A percentile compares a stretch with the other conserved stretches of the same genome.
Conservation (phyloP, 2,113 vertebrate species). For the Etheostoma spectabile region DNA sequence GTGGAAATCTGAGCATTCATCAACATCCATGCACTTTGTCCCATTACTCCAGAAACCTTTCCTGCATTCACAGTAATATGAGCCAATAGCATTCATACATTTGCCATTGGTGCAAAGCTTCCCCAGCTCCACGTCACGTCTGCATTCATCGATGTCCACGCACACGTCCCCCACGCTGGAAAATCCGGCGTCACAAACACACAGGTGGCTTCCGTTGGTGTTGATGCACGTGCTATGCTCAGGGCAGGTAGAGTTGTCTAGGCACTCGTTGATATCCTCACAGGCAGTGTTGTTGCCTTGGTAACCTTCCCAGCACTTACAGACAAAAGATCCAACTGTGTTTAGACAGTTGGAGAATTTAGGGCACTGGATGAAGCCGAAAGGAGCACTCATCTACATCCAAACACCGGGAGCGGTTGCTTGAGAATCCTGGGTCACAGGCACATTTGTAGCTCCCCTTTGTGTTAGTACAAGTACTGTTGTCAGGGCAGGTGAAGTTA, state of each 20-base stretch:
- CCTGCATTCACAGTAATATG: slow-evolving; percentile 82
- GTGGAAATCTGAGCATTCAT: slow-evolving; percentile 78
- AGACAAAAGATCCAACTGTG: slow-evolving; percentile 79
- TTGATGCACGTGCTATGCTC: slow-evolving; percentile 83
- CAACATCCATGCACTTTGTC: slow-evolving; percentile 81
- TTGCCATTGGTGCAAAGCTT: slow-evolving; percentile 77
- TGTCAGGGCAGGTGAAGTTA: slow-evolving; percentile 76
- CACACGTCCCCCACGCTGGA: slow-evolving; percentile 66
- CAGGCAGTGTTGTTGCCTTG: slow-evolving; percentile 74
- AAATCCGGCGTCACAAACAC: slow-evolving; percentile 82
- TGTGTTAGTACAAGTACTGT: slow-evolving; percentile 82
- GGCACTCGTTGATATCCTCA: slow-evolving; percentile 83
- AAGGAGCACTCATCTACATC: slow-evolving; percentile 85
- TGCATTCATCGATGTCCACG: slow-evolving; percentile 84
- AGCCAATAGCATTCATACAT: slow-evolving; percentile 83
- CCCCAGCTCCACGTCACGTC: not conserved
- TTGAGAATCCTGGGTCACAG: slow-evolving; percentile 80
- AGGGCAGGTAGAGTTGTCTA: slow-evolving; percentile 73
- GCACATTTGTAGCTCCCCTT: slow-evolving; percentile 80
- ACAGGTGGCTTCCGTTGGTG: slow-evolving; percentile 76
- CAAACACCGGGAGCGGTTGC: slow-evolving; percentile 78
- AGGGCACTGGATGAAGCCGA: slow-evolving; percentile 66
- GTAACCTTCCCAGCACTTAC: slow-evolving; percentile 83
- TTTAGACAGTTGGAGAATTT: slow-evolving; percentile 81
- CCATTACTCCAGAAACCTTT: slow-evolving; percentile 81